Evolutionary conservation across 2,888 invertebrate species (phyloP), one percentile per base, ranked within the genome.

Genomic region (Andrena flavipes): DNA sequence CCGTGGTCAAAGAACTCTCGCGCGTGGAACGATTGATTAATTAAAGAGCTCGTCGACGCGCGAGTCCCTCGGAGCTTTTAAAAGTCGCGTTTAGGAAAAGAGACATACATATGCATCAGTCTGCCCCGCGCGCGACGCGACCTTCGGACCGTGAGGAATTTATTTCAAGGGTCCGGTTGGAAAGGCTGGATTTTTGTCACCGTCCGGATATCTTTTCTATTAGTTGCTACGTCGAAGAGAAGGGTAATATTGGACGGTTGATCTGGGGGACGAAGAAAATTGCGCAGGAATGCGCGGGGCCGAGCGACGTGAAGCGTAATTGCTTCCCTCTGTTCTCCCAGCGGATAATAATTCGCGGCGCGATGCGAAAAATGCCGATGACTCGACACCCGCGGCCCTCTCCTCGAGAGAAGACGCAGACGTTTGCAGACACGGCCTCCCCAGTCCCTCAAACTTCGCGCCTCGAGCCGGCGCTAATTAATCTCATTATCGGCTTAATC

Each of bases 401-500:
- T 30, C 65, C n/a, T 20, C 35, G 16, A 23, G 20, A 26, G 62
- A 56, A 35, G 42, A 60, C 69, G 56, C 62, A 48, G 60, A 67
- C 75, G 75, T 68, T 67, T 30, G 33, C 59, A 54, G 54, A 8
- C 35, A 13, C 48, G 29, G 13, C 56, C 8, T n/a, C 35, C 13
- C 7, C 65, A 48, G 48, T 67, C 67, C 64, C 23, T 60, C 64
- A 54, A 78, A 71, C 71, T 67, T 68, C 42, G 67, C 68, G 65
- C 70, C 76, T 79, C 74, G 76, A 42, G 51, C 59, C 68, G 73
- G 54, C 67, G 80, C 86, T 89, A 88, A 91, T 91, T 90, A 88
- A 89, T 90, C 87, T 88, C 83, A 88, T 91, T 89, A 89, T 89
- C 84, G 82, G 72, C 73, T 74, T 87, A 83, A 89, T 85, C 87